Percentiles rank a stretch among this genome's conserved stretches.
Evolutionary conservation across 2,113 vertebrate species (phyloP).

Genomic region (Chrysemys picta): DNA sequence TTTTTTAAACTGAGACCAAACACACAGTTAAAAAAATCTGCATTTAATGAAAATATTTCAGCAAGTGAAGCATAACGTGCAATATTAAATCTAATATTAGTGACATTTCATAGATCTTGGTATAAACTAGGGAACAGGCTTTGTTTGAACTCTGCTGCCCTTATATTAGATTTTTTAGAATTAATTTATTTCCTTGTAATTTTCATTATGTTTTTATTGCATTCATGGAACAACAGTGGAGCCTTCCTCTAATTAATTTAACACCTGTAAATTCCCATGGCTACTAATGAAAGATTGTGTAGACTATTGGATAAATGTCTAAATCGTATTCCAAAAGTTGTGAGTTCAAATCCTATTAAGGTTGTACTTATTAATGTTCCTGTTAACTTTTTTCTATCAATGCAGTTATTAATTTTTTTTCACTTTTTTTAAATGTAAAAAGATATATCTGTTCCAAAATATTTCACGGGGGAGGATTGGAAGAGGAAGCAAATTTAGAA

Average conservation of each 20-base stretch:
- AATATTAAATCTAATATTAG: conserved; percentile 61
- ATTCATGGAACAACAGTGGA: conserved; percentile 58
- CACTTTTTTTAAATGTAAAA: conserved; percentile 30
- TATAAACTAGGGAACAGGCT: conserved; percentile 57
- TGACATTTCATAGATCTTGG: conserved; percentile 71
- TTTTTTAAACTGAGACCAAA: background rate
- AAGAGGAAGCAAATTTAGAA: background rate
- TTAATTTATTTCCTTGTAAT: conserved; percentile 77
- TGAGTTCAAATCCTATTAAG: conserved; percentile 72
- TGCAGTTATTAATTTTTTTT: conserved; percentile 38
- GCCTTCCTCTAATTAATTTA: conserved; percentile 70
- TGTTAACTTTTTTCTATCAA: conserved; percentile 69
- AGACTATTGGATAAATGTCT: conserved; percentile 68
- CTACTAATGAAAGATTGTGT: conserved; percentile 71
- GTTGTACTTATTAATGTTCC: conserved; percentile 69
- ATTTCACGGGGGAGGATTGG: background rate
- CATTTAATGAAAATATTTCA: conserved; percentile 65
- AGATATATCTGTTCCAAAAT: background rate
- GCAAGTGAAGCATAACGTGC: conserved; percentile 42
- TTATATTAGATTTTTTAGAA: conserved; percentile 69
- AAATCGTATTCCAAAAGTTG: conserved; percentile 73
- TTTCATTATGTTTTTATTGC: conserved; percentile 80
- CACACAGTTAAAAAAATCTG: background rate
- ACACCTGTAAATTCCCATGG: conserved; percentile 75
- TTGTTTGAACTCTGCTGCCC: conserved; percentile 73